Base-by-base conservation (phyloP, 2,888 invertebrate genomes). In the Nowickia ferox region DNA sequence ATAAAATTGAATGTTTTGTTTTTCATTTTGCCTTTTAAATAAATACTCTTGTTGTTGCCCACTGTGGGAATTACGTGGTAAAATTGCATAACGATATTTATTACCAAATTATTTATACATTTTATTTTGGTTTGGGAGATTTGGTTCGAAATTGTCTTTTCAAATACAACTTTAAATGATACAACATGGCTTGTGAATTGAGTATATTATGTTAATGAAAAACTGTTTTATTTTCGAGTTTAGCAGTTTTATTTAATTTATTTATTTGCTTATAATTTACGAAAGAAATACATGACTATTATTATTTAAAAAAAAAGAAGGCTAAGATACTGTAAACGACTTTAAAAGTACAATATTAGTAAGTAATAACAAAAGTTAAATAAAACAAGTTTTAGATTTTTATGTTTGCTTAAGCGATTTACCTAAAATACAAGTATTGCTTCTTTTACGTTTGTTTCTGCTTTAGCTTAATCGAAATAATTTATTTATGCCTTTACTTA, bases 311-410 rank as follows among this genome's bases (percentile, higher is more conserved):
- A 77, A 75, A 66, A 55, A 71, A 77, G 71, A 66, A 61, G 77
- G 81, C 84, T 77, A 68, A 77, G 81, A 81, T 84, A 84, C 84
- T 84, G 81, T 81, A 84, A 84, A 83, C 57, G 72, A 77, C 81
- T 81, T 55, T 77, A 55, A 63, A 81, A 84, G 84, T 84, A 84
- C 81, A 84, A 84, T 81, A 46, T 59, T 85, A 85, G 77, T 68
- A 72, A 69, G n/a, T 61, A 78, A 69, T 42, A 53, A 53, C 15
- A 48, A 40, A 30, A 17, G 6, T 30, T 30, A 6, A 30, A 30
- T 30, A 30, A 30, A 68, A 69, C 55, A 59, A 46, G 53, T 61
- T 66, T 77, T 44, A 68, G 3, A 40, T 59, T 19, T 77, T 63
- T 65, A 77, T 55, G 22, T 22, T 40, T 61, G 69, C 42, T 65